phyloP scores from a whole-genome alignment of 2,113 vertebrate species.

The Micronycteris hirsuta region DNA sequence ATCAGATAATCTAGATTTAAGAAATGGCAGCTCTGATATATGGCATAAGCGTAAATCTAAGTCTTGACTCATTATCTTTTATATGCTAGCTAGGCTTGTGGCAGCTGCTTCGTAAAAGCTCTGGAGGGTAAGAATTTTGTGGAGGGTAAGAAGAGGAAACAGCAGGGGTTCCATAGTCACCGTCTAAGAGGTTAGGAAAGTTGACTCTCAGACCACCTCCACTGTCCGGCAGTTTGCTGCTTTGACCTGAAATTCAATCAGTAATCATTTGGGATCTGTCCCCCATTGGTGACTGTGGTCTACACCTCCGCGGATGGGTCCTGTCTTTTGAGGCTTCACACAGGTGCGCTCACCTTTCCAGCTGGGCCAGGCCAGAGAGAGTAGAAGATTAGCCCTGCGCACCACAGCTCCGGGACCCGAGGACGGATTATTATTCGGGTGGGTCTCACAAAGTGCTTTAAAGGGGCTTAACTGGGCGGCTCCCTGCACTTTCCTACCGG shows the following conservation, averaged over 20 bases:
- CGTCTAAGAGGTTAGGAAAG: background rate
- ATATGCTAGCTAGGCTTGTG: background rate
- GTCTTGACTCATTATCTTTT: background rate
- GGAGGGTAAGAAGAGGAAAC: background rate
- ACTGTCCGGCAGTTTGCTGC: background rate
- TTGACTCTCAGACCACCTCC: background rate
- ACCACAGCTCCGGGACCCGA: fast-evolving
- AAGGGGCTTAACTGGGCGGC: background rate
- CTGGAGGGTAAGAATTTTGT: too few relatives aligned
- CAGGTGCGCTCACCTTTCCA: background rate
- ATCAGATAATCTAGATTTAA: background rate
- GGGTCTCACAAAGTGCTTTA: background rate
- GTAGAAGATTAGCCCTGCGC: background rate
- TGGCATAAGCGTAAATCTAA: background rate
- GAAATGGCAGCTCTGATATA: background rate
- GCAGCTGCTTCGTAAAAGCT: background rate
- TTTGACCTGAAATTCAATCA: background rate
- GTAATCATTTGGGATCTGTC: background rate
- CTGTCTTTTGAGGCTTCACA: background rate
- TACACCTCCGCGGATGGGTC: background rate
- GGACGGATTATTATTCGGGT: background rate
- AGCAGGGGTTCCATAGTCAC: too few relatives aligned
- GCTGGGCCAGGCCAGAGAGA: background rate
- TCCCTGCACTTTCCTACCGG: background rate
- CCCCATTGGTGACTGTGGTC: too few relatives aligned